Evolutionary conservation across 2,797 vertebrate genomes (phyloP).

Genomic region (Caiman crocodilus): DNA sequence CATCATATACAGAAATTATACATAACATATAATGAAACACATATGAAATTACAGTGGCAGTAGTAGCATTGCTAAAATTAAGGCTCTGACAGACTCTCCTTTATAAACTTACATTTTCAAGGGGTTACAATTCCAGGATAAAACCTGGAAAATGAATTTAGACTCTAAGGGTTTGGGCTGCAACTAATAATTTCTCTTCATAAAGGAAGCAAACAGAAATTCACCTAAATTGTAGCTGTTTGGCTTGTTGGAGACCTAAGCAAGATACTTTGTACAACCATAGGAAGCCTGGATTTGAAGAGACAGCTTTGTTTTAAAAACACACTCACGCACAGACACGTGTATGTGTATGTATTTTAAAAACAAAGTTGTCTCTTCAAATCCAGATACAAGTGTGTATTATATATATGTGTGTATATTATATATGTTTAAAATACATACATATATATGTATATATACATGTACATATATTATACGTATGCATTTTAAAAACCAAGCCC

Average conservation of each 20-base stretch:
- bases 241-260: neutral
- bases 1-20: conserved; percentile 57
- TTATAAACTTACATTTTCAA: conserved; percentile 22
- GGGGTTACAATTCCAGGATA: neutral
- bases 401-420: no score
- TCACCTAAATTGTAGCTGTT: neutral
- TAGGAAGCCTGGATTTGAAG: neutral
- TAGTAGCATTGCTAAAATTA: neutral
- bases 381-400: neutral
- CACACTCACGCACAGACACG: no score
- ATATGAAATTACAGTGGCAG: conserved; percentile 41
- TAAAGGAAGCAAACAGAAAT: neutral
- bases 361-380: neutral
- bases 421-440: no score
- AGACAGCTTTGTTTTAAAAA: neutral
- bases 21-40: conserved; percentile 55
- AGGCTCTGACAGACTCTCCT: conserved; percentile 19
- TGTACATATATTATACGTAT: no score
- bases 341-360: neutral
- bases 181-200: neutral
- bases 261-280: neutral
- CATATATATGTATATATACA: no score
- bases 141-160: neutral
- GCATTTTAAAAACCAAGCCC: no score
- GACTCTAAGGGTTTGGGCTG: neutral